Conservation (phyloP, 2,797 vertebrate genomes). For the Melopsittacus undulatus region DNA sequence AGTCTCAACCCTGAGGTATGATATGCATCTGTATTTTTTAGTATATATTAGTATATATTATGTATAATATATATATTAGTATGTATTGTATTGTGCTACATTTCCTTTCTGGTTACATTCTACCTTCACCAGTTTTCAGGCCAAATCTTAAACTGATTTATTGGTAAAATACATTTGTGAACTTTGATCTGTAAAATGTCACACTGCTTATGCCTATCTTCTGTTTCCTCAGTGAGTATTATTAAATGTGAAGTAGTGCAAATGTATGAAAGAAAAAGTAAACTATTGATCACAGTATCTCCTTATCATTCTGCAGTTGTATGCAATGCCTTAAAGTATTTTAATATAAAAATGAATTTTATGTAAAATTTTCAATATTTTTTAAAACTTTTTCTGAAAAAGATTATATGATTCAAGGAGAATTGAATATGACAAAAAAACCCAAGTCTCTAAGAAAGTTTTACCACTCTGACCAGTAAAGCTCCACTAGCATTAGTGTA, state of each 20-base stretch:
- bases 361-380: neutral
- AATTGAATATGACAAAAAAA: neutral
- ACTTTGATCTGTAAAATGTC: neutral
- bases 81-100: neutral
- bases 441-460: neutral
- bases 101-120: slow-evolving; percentile 2
- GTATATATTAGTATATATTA: neutral
- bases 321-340: neutral
- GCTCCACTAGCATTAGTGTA: neutral
- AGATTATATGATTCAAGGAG: neutral
- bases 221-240: neutral
- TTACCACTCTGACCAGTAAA: neutral
- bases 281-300: neutral
- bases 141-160: neutral
- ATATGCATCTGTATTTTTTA: neutral
- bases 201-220: neutral
- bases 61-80: neutral
- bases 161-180: neutral
- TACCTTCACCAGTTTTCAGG: neutral
- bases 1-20: slow-evolving; percentile 97
- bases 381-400: neutral
- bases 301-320: neutral
- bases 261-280: neutral
- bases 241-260: neutral
- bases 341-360: neutral